Conservation (phyloP, 2,888 invertebrate genomes). For the Caenorhabditis wallacei region DNA sequence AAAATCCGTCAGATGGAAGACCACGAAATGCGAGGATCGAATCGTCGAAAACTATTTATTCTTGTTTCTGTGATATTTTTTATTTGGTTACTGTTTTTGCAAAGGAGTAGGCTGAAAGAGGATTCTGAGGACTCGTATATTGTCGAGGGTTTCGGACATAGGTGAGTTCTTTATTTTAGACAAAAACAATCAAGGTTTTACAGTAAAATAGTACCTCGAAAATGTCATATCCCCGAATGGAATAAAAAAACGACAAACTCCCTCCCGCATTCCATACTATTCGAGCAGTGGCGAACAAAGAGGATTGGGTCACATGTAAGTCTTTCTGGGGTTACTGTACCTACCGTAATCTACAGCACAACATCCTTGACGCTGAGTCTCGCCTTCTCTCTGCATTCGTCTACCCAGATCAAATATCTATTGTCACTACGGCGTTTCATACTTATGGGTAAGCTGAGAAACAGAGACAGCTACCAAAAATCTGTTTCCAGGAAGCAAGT, state of each 20-base stretch:
- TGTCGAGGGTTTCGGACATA: conserved; percentile 3
- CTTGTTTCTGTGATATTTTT: conserved; percentile 12
- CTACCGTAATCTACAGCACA: not conserved
- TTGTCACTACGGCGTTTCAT: conserved; percentile 24
- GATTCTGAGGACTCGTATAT: conserved; percentile 20
- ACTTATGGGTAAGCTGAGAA: conserved; percentile 12
- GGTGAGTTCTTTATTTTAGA: conserved; percentile 2
- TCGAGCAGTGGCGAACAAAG: conserved; percentile 3
- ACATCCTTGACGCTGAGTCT: conserved; percentile 11
- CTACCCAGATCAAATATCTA: conserved; percentile 45
- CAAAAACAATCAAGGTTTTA: no score
- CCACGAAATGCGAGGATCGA: conserved; percentile 5
- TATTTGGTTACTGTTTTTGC: conserved; percentile 1
- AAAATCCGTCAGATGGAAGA: conserved; percentile 6
- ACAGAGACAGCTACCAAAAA: no score
- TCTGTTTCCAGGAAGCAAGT: conserved; percentile 1
- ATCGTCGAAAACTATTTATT: conserved; percentile 29
- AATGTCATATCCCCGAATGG: conserved; percentile 16
- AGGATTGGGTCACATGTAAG: conserved; percentile 18
- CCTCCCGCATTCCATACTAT: not conserved
- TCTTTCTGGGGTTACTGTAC: not conserved
- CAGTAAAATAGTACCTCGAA: conserved; percentile 6
- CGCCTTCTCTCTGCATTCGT: conserved; percentile 34
- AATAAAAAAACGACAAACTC: conserved; percentile 17
- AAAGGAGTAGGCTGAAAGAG: not conserved